Evolutionary conservation across 2,888 invertebrate genomes (phyloP), one percentile per base, ranked within the genome.

Genomic region (Latrodectus elegans): DNA sequence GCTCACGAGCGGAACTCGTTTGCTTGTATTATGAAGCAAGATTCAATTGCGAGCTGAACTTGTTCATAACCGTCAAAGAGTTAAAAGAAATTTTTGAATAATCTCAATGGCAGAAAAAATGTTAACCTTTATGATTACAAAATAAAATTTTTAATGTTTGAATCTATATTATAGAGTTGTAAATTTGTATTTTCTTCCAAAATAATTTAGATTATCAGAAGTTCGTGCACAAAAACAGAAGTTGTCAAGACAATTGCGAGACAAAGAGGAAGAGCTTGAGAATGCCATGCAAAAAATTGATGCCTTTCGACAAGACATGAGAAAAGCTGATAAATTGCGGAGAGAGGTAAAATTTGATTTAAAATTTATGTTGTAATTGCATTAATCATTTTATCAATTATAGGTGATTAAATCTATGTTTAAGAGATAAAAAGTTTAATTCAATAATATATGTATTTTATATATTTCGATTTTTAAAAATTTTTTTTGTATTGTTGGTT

Each of bases 241-340:
- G 92, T 93, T 99, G 67, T 97, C 97, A 1, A 93, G 98, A 90
- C 97, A 97, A 93, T 96, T 98, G 6, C 94, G 98, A 17, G 98
- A 98, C 91, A 98, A 97, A 92, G 98, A 99, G 91, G 98, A 99
- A 92, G 99, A 99, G 92, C 92, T 98, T n/a, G 98, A 98, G 92
- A 96, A 96, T 52, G 96, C 96, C 9, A 97, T 97, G 95, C 96
- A 97, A 92, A 98, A 98, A 92, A 96, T 97, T 73, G 98, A 98
- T 91, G 95, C 95, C 52, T 93, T 98, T 52, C 94, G 97, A 11
- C 96, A 97, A 91, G 98, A 99, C 91, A 95, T 98, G 84, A 93
- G 98, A 70, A 95, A 97, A 91, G 95, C 97, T 0, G 98, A 99
- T 91, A 98, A 98, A 92, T 94, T 95, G 2, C 93, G 97, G 4